Evolutionary conservation across 1,140 invertebrate species (phyloP), one percentile per base, ranked within the genome.

Genomic region (Oryzaephilus surinamensis): DNA sequence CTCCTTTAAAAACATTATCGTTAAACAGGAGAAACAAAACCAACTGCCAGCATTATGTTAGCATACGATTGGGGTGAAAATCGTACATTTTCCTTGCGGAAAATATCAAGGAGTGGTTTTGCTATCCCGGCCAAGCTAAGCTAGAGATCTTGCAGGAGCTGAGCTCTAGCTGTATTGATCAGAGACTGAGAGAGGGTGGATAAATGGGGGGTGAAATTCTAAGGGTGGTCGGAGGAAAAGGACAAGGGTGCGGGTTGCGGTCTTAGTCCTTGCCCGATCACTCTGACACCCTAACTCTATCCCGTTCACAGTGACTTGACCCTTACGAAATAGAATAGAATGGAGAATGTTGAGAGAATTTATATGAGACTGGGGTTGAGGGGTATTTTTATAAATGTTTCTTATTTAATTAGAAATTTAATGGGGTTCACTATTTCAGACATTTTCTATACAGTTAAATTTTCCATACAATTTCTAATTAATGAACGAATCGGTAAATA

Each of bases 161-260:
- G 51, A 52, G n/a, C n/a, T n/a, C 52, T 54, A 57, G 56, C 56
- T 58, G 56, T 58, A 58, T 58, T 57, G 56, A 58, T 58, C 56
- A 56, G 33, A 38, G 41, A 31, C 32, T 35, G 31, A 45, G 38
- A 43, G 51, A 48, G 55, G 40, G 40, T 43, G 41, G 42, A 26
- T 13, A 27, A 39, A 32, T 39, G 27, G 34, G 43, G 32, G 41
- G 40, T 45, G 38, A 45, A 32, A 46, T 45, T 53, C 55, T 57
- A 57, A 58, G 56, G 56, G 56, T 52, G 50, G 56, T 8, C 8
- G 52, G 46, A 52, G 57, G 52, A 52, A 54, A 56, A 58, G 54
- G 56, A 58, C 54, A 58, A 56, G 56, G 56, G 56, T 55, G n/a
- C n/a, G 54, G 50, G 56, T 47, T 58, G 56, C 45, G 56, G 56